A percentile compares a stretch with the other conserved stretches of the same genome.
These are phyloP conservation scores for Xenopus laevis DNA, from an alignment of 2,113 vertebrate genomes.

Conservation along the genomic window DNA sequence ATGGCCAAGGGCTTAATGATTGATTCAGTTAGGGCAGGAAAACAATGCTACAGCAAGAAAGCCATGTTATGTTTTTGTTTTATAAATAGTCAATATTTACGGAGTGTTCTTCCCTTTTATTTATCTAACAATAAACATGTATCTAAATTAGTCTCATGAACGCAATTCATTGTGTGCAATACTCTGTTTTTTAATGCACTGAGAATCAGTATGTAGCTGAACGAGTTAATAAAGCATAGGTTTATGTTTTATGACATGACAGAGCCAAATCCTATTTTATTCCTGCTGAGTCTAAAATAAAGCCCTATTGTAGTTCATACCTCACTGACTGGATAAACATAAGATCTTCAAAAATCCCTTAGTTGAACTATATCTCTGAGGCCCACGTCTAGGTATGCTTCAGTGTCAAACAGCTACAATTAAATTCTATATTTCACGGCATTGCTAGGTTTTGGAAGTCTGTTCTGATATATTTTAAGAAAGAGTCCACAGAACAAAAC, in stretches of 20 bases:
- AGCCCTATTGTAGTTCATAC: conserved; percentile 8
- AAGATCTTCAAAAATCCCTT: conserved; percentile 22
- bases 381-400: neutral
- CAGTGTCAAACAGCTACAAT: neutral
- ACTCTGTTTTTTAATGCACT: neutral
- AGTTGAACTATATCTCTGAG: conserved; percentile 20
- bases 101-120: no score
- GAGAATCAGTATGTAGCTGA: neutral
- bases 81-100: no score
- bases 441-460: neutral
- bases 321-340: conserved; percentile 22
- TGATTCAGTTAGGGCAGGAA: no score
- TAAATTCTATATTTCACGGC: neutral
- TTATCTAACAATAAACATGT: no score
- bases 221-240: conserved; percentile 9
- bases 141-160: no score
- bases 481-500: neutral
- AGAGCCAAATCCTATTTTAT: conserved; percentile 11
- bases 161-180: neutral
- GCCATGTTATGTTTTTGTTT: no score
- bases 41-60: no score
- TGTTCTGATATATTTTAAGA: neutral
- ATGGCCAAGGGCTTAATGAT: no score
- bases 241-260: neutral
- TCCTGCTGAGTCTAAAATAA: neutral